Evolutionary conservation across 53 echinoderm and acorn worm genomes (phyloP), one percentile per base, ranked within the genome.

Genomic region (Arbacia lixula): DNA sequence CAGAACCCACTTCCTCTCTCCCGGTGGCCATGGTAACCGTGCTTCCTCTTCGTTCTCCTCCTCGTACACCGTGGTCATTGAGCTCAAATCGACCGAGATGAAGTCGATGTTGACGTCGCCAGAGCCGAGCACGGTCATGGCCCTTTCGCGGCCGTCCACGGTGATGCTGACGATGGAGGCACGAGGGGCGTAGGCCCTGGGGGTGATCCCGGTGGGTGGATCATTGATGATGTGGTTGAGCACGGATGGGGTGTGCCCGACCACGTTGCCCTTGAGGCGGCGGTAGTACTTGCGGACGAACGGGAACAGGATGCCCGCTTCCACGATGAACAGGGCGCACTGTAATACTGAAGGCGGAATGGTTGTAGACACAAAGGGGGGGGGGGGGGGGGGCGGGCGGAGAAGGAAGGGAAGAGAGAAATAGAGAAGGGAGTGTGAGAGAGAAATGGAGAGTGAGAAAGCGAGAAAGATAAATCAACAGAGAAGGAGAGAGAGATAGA

Each of bases 241-340:
- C 0, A 54, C 27, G 2, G 20, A 2, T 0, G 75, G 12, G n/a
- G 36, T 32, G 53, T 32, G 9, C 4, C 79, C 79, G 11, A 78
- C 79, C 4, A 78, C 60, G 17, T 78, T 78, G 24, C 79, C 79
- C 10, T 78, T 28, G 79, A 16, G 34, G 34, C 79, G 39, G 24
- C 79, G 60, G 24, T 78, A 78, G 60, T 78, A 78, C 38, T 60
- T 34, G 1, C 60, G 29, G 24, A 78, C 39, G 40, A 78, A 78
- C 0, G 79, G 79, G 41, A 78, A 78, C 39, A 60, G 11, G 58
- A 78, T 57, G 1, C 79, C 79, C 2, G 79, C 39, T 60, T 78
- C 79, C 39, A 78, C 12, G 43, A 78, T 78, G 60, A 78, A 43
- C 38, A 78, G 12, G 4, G 37, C 28, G 60, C 79, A 78, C 60